Conservation (phyloP, 2,797 vertebrate genomes). For the Chiloscyllium punctatum region DNA sequence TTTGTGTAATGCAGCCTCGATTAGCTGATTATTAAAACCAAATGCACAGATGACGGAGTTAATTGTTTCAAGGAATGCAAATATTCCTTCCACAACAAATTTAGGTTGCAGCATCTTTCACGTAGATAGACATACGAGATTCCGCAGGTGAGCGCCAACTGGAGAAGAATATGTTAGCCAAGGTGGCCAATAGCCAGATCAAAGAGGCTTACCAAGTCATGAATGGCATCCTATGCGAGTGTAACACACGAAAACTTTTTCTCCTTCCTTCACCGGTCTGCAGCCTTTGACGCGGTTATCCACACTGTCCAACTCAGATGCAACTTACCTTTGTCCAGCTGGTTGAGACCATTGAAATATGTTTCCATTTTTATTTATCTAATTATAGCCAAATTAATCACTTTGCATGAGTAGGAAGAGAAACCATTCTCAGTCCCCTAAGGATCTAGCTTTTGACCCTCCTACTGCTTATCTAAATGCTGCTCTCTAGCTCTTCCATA, state of each 20-base stretch:
- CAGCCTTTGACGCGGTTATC: too few relatives aligned
- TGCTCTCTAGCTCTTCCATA: not conserved
- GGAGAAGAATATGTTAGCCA: not conserved
- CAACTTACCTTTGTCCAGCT: not conserved
- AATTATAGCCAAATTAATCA: too few relatives aligned
- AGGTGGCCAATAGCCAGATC: not conserved
- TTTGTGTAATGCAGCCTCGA: not conserved
- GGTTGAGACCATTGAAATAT: not conserved
- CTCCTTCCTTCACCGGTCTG: too few relatives aligned
- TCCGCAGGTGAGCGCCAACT: not conserved
- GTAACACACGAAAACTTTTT: not conserved
- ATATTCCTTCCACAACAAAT: not conserved
- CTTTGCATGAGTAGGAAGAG: too few relatives aligned
- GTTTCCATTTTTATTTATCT: not conserved
- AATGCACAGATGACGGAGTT: not conserved
- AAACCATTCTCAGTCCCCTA: not conserved
- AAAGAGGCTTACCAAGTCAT: not conserved
- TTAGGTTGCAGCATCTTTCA: not conserved
- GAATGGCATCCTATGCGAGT: not conserved
- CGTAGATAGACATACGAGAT: not conserved
- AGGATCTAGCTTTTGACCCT: not conserved
- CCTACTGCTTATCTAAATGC: not conserved
- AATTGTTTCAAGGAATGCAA: not conserved
- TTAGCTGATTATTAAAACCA: not conserved
- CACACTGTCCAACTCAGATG: not conserved